phyloP scores from a whole-genome alignment of 2,888 invertebrate species.

The Aleiodes testaceus region DNA sequence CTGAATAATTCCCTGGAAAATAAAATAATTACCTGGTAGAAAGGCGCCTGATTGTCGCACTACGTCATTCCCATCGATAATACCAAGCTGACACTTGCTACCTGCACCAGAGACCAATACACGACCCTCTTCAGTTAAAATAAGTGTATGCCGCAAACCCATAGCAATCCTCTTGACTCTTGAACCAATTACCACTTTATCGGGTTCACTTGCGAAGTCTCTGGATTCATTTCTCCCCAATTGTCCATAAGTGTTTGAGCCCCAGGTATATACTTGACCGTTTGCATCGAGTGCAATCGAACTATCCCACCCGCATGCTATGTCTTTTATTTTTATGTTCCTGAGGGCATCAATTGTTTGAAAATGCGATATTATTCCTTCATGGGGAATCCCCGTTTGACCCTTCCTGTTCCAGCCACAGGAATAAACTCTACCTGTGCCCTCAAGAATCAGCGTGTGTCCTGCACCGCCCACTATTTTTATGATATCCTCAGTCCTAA shows the following conservation, averaged over 20 bases:
- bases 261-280: conserved; percentile 85
- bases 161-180: conserved; percentile 78
- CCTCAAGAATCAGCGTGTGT: conserved; percentile 82
- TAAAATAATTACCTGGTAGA: conserved; percentile 43
- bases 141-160: conserved; percentile 81
- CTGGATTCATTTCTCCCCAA: conserved; percentile 74
- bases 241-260: conserved; percentile 86
- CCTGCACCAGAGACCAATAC: conserved; percentile 81
- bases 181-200: conserved; percentile 72
- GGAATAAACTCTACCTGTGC: conserved; percentile 80
- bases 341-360: conserved; percentile 52
- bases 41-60: conserved; percentile 72
- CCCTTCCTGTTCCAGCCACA: conserved; percentile 87
- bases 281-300: conserved; percentile 83
- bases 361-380: conserved; percentile 72
- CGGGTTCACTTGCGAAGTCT: conserved; percentile 59
- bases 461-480: conserved; percentile 85
- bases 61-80: conserved; percentile 69
- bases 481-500: conserved; percentile 75
- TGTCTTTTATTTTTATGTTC: conserved; percentile 76
- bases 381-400: conserved; percentile 78
- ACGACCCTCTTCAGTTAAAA: conserved; percentile 78
- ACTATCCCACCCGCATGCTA: conserved; percentile 89
- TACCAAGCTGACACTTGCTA: conserved; percentile 81
- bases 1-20: neutral